These are phyloP conservation scores for Drosophila siamana DNA, from an alignment of 2,888 invertebrate species.

Conservation along the genomic window DNA sequence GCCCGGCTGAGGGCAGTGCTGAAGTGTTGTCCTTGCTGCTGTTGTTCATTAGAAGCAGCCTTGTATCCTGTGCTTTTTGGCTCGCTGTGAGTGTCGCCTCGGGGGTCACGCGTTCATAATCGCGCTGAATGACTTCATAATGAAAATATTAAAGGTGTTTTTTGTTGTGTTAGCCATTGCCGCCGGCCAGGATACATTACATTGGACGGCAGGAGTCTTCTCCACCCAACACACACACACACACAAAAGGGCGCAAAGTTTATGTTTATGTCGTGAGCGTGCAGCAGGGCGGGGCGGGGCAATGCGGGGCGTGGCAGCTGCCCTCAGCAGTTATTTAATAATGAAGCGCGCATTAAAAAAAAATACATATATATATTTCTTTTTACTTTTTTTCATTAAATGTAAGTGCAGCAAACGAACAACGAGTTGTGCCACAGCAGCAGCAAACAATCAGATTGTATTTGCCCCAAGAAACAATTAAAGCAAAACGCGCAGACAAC, in stretches of 20 bases:
- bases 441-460: constrained; percentile 67
- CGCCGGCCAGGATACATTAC: constrained; percentile 69
- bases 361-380: constrained; percentile 18
- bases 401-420: constrained; percentile 52
- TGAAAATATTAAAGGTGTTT: constrained; percentile 84
- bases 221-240: neutral
- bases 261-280: constrained; percentile 70
- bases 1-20: too few species aligned
- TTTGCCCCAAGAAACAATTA: constrained; percentile 76
- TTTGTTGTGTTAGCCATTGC: constrained; percentile 54
- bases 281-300: constrained; percentile 7
- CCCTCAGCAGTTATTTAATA: constrained; percentile 62
- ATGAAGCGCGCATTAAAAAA: constrained; percentile 50
- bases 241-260: constrained; percentile 79
- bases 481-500: constrained; percentile 30
- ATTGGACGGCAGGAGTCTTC: constrained; percentile 56
- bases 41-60: constrained; percentile 66
- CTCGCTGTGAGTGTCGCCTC: constrained; percentile 69
- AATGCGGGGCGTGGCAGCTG: constrained; percentile 13
- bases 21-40: constrained; percentile 55
- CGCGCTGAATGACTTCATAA: constrained; percentile 82
- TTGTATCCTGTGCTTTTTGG: constrained; percentile 18
- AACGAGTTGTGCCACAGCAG: constrained; percentile 11
- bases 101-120: constrained; percentile 82
- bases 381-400: constrained; percentile 71